Evolutionary conservation across 1,140 invertebrate species (phyloP), one percentile per base, ranked within the genome.

Genomic region (Bombus sibiricus): DNA sequence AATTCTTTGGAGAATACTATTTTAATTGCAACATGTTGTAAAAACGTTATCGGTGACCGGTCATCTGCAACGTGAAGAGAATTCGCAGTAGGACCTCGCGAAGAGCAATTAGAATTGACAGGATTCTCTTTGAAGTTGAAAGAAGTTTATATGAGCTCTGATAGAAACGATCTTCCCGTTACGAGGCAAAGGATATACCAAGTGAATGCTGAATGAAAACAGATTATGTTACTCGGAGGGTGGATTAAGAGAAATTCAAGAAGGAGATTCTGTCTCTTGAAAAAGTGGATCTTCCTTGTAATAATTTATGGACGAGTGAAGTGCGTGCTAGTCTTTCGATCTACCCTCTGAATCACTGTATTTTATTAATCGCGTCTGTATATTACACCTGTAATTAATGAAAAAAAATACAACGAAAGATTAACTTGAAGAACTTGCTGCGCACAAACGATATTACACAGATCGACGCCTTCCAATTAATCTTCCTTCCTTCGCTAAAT

Each of bases 231-330:
- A 39, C 74, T 59, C 57, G 53, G 18, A 3, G 10, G 73, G 28
- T 5, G 47, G 74, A 59, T 66, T 78, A 41, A 64, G 59, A 66
- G 59, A 41, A 32, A 78, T 78, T 78, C 37, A 41, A 66, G 37
- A 41, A 64, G 75, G n/a, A 78, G 64, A 41, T 43, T 41, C n/a
- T 66, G 57, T 25, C 37, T 13, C 28, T 12, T 59, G 34, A 62
- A 59, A 77, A 77, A 77, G 62, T 39, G 34, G 3, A 77, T 39
- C 34, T 12, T 39, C n/a, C 53, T 37, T 22, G 13, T n/a, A 39
- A 62, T 59, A 57, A 76, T 13, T 76, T 76, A 25, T 15, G n/a
- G 2, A 34, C 73, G 12, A 57, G 8, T 57, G 18, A 57, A 37
- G 57, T 37, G 53, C 47, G 28, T 37, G 32, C n/a, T 15, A 37